Base-by-base conservation (phyloP, 2,113 vertebrate genomes). In the Nipponia nippon region DNA sequence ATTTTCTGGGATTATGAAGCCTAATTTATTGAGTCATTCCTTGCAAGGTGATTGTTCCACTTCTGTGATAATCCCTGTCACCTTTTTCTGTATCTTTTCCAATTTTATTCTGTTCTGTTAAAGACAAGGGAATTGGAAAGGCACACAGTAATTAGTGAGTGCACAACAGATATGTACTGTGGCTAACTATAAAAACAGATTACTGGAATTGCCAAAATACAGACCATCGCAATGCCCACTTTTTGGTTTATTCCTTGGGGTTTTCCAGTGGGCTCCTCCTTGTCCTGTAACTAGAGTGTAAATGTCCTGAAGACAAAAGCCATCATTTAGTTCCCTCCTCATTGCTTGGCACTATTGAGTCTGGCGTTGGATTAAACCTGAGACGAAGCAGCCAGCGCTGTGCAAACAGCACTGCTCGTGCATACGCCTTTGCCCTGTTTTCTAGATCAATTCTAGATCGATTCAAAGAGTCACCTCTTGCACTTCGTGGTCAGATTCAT, bases 61-160 rank as follows among this genome's bases (percentile, higher is more conserved):
- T 92, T 90, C 70, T 40, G 52, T 40, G 79, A 90, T 95, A 95
- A 95, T 95, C 71, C 71, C 67, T 5, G 0, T 44, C 83, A 77
- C 88, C 53, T 83, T 77, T 93, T 47, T 16, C 71, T 47, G 10
- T 3, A 0, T 26, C 36, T 87, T 77, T 92, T 77, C 75, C 49
- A 58, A 29, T 92, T 88, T 56, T n/a, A 66, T 92, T 86, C 67
- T 20, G 46, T 69, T 65, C 63, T 86, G 23, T 27, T 49, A 38
- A 83, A 77, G 66, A 22, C 56, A 17, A 36, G 70, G 79, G 90
- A 83, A 27, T 49, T 56, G 25, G 66, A 65, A 42, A 95, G 27
- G 75, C 67, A 79, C 63, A 86, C 23, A 86, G 66, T 70, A 92
- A 97, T 96, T 96, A 95, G 53, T 36, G 59, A 93, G 58, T 69